A percentile compares a stretch with the other conserved stretches of the same genome.
These are phyloP conservation scores for Liolophura sinensis DNA, from an alignment of 1,140 invertebrate species.

Conservation along the genomic window DNA sequence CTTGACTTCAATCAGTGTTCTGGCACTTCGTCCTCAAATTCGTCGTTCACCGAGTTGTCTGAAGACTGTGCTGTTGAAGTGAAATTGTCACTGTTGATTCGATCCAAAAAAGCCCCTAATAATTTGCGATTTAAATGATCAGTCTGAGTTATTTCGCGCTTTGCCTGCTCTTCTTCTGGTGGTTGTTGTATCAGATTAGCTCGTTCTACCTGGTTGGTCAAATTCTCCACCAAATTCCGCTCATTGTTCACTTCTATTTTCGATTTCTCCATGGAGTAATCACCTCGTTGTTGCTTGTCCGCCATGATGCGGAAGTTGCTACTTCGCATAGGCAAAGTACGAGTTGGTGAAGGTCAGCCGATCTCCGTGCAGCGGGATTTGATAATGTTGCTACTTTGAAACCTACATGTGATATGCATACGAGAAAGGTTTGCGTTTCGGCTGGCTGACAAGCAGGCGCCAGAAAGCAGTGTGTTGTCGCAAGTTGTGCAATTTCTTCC, in stretches of 20 bases:
- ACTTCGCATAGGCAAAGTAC: background rate
- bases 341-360: background rate
- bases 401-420: too few species aligned
- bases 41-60: constrained; percentile 3
- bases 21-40: background rate
- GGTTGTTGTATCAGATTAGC: background rate
- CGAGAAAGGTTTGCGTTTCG: too few species aligned
- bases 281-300: background rate
- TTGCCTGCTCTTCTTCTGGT: constrained; percentile 11
- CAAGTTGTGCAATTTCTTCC: too few species aligned
- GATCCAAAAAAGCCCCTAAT: constrained; percentile 30
- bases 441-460: too few species aligned
- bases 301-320: background rate
- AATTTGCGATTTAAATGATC: constrained; percentile 42
- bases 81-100: constrained; percentile 24
- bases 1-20: constrained; percentile 6
- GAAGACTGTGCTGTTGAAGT: constrained; percentile 2
- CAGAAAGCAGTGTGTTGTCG: too few species aligned
- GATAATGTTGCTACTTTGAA: too few species aligned
- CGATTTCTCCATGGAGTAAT: constrained; percentile 2
- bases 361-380: background rate
- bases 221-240: background rate
- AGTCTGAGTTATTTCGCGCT: constrained; percentile 32
- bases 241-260: constrained; percentile 7
- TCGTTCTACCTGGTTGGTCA: background rate